phyloP scores from a whole-genome alignment of 2,113 vertebrate genomes.

The Ramphastos sulfuratus region DNA sequence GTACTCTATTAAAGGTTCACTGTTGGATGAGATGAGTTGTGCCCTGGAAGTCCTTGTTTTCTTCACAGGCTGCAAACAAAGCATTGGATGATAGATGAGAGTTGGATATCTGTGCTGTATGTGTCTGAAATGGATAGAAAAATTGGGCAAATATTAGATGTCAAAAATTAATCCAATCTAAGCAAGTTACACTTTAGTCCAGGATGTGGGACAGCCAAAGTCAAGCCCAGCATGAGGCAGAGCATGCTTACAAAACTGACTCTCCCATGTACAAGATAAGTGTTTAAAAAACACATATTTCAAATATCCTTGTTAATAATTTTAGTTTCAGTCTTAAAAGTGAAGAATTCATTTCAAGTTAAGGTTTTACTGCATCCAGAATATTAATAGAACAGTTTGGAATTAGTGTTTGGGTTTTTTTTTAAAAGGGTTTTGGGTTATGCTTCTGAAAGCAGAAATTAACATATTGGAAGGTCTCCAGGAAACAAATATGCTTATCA shows the following conservation, averaged over 20 bases:
- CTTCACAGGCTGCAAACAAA: not conserved
- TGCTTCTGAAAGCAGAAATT: not conserved
- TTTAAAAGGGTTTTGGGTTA: not conserved
- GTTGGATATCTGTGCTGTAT: not conserved
- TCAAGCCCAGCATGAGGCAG: not conserved
- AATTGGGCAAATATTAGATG: not conserved
- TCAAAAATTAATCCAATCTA: not conserved
- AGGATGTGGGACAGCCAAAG: not conserved
- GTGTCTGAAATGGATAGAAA: not conserved
- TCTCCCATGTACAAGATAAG: not conserved
- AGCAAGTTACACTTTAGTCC: not conserved
- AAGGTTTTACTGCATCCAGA: not conserved
- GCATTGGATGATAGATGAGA: not conserved
- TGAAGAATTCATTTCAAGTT: not conserved
- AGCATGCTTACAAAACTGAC: not conserved
- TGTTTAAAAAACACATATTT: not conserved
- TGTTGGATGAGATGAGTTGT: not conserved
- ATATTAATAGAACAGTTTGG: not conserved
- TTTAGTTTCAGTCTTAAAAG: not conserved
- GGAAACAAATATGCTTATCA: not conserved
- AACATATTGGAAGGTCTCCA: not conserved
- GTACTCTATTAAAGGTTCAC: not conserved
- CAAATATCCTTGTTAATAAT: not conserved
- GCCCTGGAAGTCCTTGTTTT: not conserved
- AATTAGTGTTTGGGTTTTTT: not conserved